Base-by-base conservation (phyloP, 2,888 invertebrate genomes). In the Cantharis flavilabris region DNA sequence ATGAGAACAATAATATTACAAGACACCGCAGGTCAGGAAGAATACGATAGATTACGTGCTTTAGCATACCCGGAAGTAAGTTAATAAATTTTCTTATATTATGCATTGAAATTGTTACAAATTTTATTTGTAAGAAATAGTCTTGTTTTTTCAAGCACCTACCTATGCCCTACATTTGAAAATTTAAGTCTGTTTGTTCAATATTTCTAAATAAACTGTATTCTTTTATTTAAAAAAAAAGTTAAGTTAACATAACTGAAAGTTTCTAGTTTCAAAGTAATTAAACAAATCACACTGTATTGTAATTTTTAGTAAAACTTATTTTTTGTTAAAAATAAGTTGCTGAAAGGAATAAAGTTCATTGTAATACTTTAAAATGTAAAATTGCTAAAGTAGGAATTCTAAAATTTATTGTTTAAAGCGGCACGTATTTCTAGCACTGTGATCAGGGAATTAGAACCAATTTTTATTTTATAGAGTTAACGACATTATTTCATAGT, bases 1-100 rank as follows among this genome's bases (percentile, higher is more conserved):
- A 93, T 93, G 82, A 94, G 94, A 77, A 86, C 84, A 28, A 81
- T 88, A 26, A 86, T 88, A 67, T 81, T 88, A 26, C 84, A 85
- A 14, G 88, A 88, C 77, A 88, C 88, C 26, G 88, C 88, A 13
- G 88, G 88, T 11, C 88, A 88, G 81, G 88, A 88, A 80, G 86
- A 94, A 93, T 88, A 92, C 76, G 87, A 87, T 73, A 86, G 85
- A 81, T 80, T 88, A 9, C 81, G 88, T 69, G 82, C 84, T 72
- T 78, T 88, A 67, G 86, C 87, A 9, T 88, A 88, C 77, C 84
- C 84, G 80, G 85, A 86, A 76, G 87, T 87, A 81, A 85, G 84
- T 30, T 11, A 72, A 49, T 11, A 26, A 26, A 95, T 88, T 62
- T 63, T 76, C 16, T 49, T 18, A 14, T 69, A 11, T n/a, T 30